These are phyloP conservation scores for Osmoderma eremita DNA, from an alignment of 2,888 invertebrate species.

Conservation along the genomic window DNA sequence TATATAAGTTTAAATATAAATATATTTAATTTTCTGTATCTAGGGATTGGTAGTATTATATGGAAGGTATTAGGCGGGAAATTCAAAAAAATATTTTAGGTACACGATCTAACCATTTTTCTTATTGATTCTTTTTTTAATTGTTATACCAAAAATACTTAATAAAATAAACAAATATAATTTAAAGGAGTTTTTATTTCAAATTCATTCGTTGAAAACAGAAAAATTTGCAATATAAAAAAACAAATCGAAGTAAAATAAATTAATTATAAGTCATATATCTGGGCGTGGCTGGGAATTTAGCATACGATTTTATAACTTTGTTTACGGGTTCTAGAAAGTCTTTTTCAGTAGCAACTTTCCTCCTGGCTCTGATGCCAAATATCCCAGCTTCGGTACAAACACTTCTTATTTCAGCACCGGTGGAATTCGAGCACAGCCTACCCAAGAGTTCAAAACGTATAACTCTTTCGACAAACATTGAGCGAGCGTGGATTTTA, in stretches of 20 bases:
- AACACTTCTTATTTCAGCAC: conserved; percentile 83
- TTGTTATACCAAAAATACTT: too few relatives aligned
- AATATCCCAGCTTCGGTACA: conserved; percentile 99
- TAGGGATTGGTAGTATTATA: too few relatives aligned
- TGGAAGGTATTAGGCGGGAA: too few relatives aligned
- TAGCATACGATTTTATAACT: conserved; percentile 95
- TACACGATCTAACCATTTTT: too few relatives aligned
- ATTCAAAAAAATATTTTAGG: too few relatives aligned
- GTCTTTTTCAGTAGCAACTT: conserved; percentile 99
- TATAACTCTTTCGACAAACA: conserved; percentile 99
- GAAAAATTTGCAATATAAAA: too few relatives aligned
- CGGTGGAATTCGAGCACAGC: conserved; percentile 98
- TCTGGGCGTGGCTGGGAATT: conserved; percentile 93
- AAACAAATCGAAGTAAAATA: background rate
- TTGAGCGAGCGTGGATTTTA: conserved; percentile 97
- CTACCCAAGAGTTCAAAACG: conserved; percentile 96
- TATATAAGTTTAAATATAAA: too few relatives aligned
- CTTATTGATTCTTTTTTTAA: too few relatives aligned
- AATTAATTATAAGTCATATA: conserved; percentile 95
- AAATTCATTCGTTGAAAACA: too few relatives aligned
- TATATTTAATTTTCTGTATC: too few relatives aligned
- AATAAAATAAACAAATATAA: too few relatives aligned
- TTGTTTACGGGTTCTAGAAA: conserved; percentile 99
- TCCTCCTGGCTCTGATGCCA: conserved; percentile 97
- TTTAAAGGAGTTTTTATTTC: too few relatives aligned